Base-by-base conservation (phyloP, 2,113 vertebrate species). In the Xiphophorus maculatus region DNA sequence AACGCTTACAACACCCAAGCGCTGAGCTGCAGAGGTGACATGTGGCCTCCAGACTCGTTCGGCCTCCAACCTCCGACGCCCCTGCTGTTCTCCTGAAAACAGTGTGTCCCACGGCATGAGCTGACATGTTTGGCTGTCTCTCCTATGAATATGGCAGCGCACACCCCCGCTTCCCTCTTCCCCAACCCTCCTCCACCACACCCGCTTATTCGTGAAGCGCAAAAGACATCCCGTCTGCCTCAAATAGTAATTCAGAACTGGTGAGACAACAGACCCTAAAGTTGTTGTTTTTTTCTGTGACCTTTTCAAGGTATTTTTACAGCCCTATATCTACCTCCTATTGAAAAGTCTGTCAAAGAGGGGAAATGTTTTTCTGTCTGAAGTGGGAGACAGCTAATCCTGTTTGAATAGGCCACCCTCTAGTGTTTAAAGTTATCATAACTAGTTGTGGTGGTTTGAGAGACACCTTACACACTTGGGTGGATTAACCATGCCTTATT, bases 41-140 rank as follows among this genome's bases (percentile, higher is more conserved):
- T 95, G 93, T 95, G 94, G 94, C 90, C 89, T 91, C 93, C 94
- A 95, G 93, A 90, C 86, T 87, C 88, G 78, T 91, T 88, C 83
- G 77, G 66, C 73, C 64, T 66, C 51, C 62, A 65, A 54, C 79
- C 86, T 37, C 77, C n/a, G 13, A 76, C 79, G 74, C 84, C 84
- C 89, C 85, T 85, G 88, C 92, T 88, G 83, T 90, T 92, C 72
- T 73, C 87, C 89, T 76, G 81, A 91, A 93, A 93, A 92, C 88
- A 91, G 63, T 35, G 58, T 66, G 74, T 92, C 87, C 89, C 81
- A 69, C 82, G 75, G 88, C 91, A 91, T 86, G 92, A 92, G 86
- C 89, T 91, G 93, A 93, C 92, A 93, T 85, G 92, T 90, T 83
- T 82, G 77, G 82, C 87, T 84, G 87, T 90, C 83, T 77, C 84